Evolutionary conservation across 2,113 vertebrate genomes (phyloP).

Genomic region (Trematocara zebra): DNA sequence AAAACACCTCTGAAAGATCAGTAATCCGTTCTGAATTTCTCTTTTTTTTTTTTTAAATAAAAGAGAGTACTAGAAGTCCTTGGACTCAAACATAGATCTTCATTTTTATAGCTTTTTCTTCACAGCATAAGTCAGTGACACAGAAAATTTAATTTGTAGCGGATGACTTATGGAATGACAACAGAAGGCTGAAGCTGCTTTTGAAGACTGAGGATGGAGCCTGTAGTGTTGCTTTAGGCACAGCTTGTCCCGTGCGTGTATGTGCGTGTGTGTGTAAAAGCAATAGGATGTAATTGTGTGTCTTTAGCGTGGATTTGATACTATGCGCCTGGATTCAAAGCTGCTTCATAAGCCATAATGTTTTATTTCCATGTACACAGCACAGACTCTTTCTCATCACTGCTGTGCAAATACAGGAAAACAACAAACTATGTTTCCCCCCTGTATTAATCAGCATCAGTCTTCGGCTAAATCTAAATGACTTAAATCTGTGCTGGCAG

Average conservation of each 20-base stretch:
- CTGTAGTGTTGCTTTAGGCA: constrained; percentile 59
- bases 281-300: not conserved
- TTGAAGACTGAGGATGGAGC: constrained; percentile 52
- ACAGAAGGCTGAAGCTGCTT: constrained; percentile 44
- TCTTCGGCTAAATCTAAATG: not conserved
- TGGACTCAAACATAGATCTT: constrained; percentile 24
- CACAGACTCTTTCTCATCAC: not conserved
- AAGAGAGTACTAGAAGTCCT: constrained; percentile 4
- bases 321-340: constrained; percentile 5
- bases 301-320: constrained; percentile 2
- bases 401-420: not conserved
- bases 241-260: not conserved
- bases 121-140: constrained; percentile 60
- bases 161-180: constrained; percentile 64
- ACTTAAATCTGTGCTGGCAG: not conserved
- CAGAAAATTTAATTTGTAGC: constrained; percentile 57
- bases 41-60: not conserved
- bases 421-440: not conserved
- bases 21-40: not conserved
- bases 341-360: not conserved
- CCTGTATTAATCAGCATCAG: not conserved
- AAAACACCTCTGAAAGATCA: not conserved
- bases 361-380: not conserved
- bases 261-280: not conserved
- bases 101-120: constrained; percentile 46